Evolutionary conservation across 2,888 invertebrate genomes (phyloP), one percentile per base, ranked within the genome.

Genomic region (Toxonevra muliebris): DNA sequence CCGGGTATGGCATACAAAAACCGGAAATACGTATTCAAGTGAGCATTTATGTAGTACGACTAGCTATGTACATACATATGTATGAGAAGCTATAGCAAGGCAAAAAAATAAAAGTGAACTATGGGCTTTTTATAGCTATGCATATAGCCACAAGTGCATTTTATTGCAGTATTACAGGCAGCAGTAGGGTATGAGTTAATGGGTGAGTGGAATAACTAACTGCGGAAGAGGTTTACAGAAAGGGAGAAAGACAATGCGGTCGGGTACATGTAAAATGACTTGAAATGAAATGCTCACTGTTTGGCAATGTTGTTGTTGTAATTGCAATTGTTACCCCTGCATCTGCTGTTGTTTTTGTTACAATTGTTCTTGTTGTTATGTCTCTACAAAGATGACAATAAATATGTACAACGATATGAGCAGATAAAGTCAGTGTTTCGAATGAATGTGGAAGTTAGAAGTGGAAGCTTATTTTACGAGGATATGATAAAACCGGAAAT

Each of bases 371-470:
- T 3, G 57, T 61, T 61, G 19, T 48, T 45, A 15, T 2, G 59
- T 61, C 42, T 43, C 17, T 20, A 41, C 65, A 58, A 19, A n/a
- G 12, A 42, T 20, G 19, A 11, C 17, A 20, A 59, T 60, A 48
- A 48, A 20, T 67, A 68, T 71, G 63, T 69, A 17, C 65, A 68
- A 66, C 66, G 69, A 60, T 68, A 71, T 69, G 62, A 68, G 61
- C 45, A 68, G 71, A 71, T 68, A 69, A 69, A 71, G 69, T 69
- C 69, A 69, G 60, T 13, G 48, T 50, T 61, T 41, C 7, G 30
- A 30, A 30, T 30, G 30, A 30, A 30, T 30, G 30, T 30, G 30
- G 30, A 30, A 4, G 30, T 30, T 30, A 7, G 3, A 30, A 30
- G 30, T 30, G 30, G 30, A 30, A 30, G 30, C 30, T 7, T 30